phyloP scores from a whole-genome alignment of 2,888 invertebrate species.

The Sinodicranocentrus sp. region DNA sequence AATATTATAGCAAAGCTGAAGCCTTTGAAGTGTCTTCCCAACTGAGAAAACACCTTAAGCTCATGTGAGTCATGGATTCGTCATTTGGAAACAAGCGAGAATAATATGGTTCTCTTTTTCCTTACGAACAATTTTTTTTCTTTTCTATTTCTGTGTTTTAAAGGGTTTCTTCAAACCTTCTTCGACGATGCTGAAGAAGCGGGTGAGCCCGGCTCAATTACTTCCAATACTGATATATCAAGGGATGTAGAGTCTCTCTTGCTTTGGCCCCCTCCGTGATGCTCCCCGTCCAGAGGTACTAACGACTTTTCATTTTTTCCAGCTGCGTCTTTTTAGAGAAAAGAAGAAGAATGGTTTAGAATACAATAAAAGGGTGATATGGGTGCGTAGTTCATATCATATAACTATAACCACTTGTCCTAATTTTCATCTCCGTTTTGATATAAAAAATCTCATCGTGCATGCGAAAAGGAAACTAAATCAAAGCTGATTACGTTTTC shows the following conservation, averaged over 20 bases:
- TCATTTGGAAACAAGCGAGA: conserved; percentile 53
- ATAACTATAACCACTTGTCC: too few relatives aligned
- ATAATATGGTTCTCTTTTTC: conserved; percentile 27
- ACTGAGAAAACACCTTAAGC: too few relatives aligned
- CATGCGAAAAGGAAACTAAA: conserved; percentile 24
- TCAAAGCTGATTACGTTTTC: conserved; percentile 56
- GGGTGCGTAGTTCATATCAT: background rate
- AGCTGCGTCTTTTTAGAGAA: conserved; percentile 54
- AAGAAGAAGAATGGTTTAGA: conserved; percentile 27
- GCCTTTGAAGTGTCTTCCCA: too few relatives aligned
- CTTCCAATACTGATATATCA: conserved; percentile 73
- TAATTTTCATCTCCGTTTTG: background rate
- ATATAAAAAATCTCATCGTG: conserved; percentile 19
- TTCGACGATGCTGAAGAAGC: conserved; percentile 42
- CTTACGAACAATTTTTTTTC: conserved; percentile 22
- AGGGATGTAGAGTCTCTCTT: conserved; percentile 61
- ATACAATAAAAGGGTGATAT: conserved; percentile 36
- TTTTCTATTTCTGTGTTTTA: conserved; percentile 57
- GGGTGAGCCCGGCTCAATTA: conserved; percentile 72
- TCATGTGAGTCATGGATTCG: conserved; percentile 53
- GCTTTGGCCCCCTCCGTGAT: conserved; percentile 47
- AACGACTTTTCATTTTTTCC: conserved; percentile 64
- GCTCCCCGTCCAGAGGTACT: conserved; percentile 55
- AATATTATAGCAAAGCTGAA: too few relatives aligned
- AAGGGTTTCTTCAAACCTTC: conserved; percentile 65